Percentiles rank a stretch among this genome's conserved stretches.
phyloP scores from a whole-genome alignment of 1,140 invertebrate species.

The Drosophila jambulina region DNA sequence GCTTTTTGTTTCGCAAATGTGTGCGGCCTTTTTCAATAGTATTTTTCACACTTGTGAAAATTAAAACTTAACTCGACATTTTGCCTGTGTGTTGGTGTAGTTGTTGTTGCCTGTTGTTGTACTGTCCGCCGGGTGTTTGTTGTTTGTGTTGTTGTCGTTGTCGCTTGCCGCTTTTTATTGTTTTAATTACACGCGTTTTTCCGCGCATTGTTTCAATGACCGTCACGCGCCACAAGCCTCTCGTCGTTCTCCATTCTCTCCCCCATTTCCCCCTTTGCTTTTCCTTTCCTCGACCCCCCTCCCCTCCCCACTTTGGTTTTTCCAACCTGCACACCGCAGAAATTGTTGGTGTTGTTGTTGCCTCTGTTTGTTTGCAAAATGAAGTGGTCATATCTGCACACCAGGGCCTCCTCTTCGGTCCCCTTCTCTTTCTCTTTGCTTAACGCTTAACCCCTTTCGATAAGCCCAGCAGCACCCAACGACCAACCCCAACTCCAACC shows the following conservation, averaged over 20 bases:
- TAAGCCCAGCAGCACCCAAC: slow-evolving; percentile 5
- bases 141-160: slow-evolving; percentile 32
- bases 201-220: slow-evolving; percentile 79
- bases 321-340: slow-evolving; percentile 14
- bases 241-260: slow-evolving; percentile 20
- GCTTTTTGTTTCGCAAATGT: slow-evolving; percentile 46
- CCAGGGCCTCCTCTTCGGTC: neutral
- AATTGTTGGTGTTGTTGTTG: slow-evolving; percentile 41
- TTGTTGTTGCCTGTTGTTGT: slow-evolving; percentile 15
- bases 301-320: neutral
- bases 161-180: slow-evolving; percentile 70
- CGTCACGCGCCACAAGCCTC: slow-evolving; percentile 73
- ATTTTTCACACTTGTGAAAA: slow-evolving; percentile 82
- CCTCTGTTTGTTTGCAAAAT: slow-evolving; percentile 67
- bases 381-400: slow-evolving; percentile 75
- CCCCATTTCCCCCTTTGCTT: slow-evolving; percentile 2
- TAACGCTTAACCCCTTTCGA: slow-evolving; percentile 17
- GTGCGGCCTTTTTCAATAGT: slow-evolving; percentile 73
- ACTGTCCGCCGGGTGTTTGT: neutral
- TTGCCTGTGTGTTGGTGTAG: slow-evolving; percentile 41
- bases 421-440: slow-evolving; percentile 2
- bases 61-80: slow-evolving; percentile 81
- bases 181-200: slow-evolving; percentile 82
- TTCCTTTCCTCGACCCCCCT: neutral
- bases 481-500: neutral